Evolutionary conservation across 2,113 vertebrate species (phyloP), one percentile per base, ranked within the genome.

Genomic region (Dasyurus viverrinus): DNA sequence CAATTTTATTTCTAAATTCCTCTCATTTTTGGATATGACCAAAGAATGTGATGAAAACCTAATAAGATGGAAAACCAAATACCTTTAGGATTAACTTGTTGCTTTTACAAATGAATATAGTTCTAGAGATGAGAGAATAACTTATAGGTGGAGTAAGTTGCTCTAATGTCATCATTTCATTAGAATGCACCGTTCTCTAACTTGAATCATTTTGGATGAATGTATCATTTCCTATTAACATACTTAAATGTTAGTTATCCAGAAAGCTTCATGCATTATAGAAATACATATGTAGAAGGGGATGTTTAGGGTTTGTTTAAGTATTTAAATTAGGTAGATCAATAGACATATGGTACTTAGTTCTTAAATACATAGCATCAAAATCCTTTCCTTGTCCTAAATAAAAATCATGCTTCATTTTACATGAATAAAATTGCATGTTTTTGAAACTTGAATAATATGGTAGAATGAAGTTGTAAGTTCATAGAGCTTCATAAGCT

Each of bases 291-390:
- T 90, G 53, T 92, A 93, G 54, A 97, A 92, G 14, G 48, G 4
- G 89, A 50, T 47, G 47, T 48, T 47, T 48, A 90, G 47, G 91
- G 42, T 0, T 94, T 93, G 90, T 94, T 68, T 92, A 11, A 57
- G 19, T 96, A 94, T 95, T 94, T 97, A 76, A 95, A 54, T 95
- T 96, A 92, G 95, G 91, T 97, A 98, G 96, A 98, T 98, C 97
- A 98, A 98, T 98, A 98, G 98, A 96, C 96, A 97, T 95, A 98
- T 93, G 53, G 97, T 97, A 98, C 95, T 98, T 97, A 98, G 98
- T 97, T 97, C 92, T 97, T 98, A 97, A 98, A 97, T 97, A 96
- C 97, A 98, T 98, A 96, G 96, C 97, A 97, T 98, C 97, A 98
- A 95, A 91, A 97, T 95, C 1, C 98, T 96, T 97, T 97, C 93